These are phyloP conservation scores for Teinopalpus imperialis DNA, from an alignment of 2,888 invertebrate species.

Conservation along the genomic window DNA sequence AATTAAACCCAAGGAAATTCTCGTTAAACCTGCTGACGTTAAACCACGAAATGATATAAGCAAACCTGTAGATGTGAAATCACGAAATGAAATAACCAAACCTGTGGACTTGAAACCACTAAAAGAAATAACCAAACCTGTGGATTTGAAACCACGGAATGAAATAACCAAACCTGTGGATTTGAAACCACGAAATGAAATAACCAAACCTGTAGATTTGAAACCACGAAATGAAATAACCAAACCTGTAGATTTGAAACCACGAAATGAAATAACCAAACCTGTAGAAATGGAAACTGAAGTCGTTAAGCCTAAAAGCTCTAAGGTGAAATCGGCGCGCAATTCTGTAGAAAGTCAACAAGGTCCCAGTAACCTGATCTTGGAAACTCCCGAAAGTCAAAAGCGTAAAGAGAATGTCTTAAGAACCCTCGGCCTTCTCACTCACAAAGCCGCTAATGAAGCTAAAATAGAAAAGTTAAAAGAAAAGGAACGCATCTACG, in stretches of 20 bases:
- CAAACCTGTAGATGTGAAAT: slow-evolving; percentile 30
- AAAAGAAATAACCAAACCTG: too few relatives aligned
- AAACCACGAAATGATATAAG: too few relatives aligned
- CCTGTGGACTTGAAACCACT: too few relatives aligned
- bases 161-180: too few relatives aligned
- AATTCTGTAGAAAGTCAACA: slow-evolving; percentile 55
- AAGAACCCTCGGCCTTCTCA: slow-evolving; percentile 87
- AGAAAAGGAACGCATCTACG: slow-evolving; percentile 67
- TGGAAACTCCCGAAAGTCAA: slow-evolving; percentile 84
- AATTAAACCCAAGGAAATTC: slow-evolving; percentile 20
- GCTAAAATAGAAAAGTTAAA: slow-evolving; percentile 82
- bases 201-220: too few relatives aligned
- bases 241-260: slow-evolving; percentile 30
- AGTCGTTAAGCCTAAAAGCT: slow-evolving; percentile 39
- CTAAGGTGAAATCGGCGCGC: slow-evolving; percentile 52
- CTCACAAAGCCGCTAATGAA: slow-evolving; percentile 87
- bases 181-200: too few relatives aligned
- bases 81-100: too few relatives aligned
- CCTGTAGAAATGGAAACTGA: slow-evolving; percentile 32
- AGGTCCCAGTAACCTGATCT: slow-evolving; percentile 62
- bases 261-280: slow-evolving; percentile 16
- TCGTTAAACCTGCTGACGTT: slow-evolving; percentile 28
- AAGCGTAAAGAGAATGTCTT: slow-evolving; percentile 88
- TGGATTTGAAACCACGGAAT: too few relatives aligned
- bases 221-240: too few relatives aligned